Evolutionary conservation across 2,113 vertebrate genomes (phyloP).

Genomic region (Marmota flaviventris): DNA sequence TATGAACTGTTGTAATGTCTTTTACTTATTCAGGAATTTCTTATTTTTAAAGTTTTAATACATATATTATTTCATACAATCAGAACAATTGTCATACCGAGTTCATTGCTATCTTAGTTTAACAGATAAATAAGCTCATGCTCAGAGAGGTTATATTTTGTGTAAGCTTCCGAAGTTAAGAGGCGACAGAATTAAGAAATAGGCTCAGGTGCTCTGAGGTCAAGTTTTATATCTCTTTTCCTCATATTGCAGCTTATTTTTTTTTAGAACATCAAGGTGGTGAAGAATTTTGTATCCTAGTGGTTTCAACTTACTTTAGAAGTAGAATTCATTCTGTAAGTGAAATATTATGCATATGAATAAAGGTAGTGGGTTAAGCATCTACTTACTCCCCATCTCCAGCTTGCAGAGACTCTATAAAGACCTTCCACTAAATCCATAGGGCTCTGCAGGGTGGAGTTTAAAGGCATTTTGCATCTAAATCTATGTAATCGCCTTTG

Average conservation of each 20-base stretch:
- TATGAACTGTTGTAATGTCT: not conserved
- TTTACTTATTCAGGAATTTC: not conserved
- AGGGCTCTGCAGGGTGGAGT: not conserved
- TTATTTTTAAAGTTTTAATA: not conserved
- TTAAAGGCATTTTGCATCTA: not conserved
- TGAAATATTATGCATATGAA: not conserved
- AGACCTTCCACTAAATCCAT: not conserved
- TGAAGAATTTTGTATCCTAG: not conserved
- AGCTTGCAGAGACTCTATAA: not conserved
- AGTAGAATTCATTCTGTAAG: not conserved
- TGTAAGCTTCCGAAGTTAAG: not conserved
- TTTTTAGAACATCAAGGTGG: not conserved
- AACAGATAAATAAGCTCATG: constrained; percentile 19
- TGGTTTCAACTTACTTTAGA: not conserved
- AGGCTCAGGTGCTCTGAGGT: not conserved
- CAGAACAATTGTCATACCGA: not conserved
- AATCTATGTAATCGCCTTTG: not conserved
- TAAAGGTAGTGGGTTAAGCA: not conserved
- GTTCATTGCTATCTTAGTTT: constrained; percentile 13
- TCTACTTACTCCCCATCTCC: not conserved
- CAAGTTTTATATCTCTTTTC: not conserved
- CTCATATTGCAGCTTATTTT: not conserved
- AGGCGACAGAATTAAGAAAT: not conserved
- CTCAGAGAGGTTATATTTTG: not conserved
- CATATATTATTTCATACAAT: not conserved